These are phyloP conservation scores for Rattus rattus DNA, from an alignment of 2,113 vertebrate species.

Conservation along the genomic window DNA sequence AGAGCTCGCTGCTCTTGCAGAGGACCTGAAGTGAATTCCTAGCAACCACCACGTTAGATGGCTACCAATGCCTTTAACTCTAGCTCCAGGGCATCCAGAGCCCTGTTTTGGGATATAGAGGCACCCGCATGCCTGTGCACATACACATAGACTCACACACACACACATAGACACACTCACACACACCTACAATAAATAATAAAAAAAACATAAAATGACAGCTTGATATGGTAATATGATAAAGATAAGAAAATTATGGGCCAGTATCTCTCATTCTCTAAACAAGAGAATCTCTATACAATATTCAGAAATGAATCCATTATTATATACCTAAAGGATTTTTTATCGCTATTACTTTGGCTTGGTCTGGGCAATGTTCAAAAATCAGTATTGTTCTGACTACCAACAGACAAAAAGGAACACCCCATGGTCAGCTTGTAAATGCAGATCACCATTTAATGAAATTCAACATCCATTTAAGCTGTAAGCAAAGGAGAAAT, in stretches of 20 bases:
- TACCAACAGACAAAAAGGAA: not conserved
- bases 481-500: not conserved
- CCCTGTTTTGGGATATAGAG: not conserved
- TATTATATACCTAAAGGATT: not conserved
- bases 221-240: not conserved
- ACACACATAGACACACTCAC: not conserved
- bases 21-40: not conserved
- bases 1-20: not conserved
- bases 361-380: not conserved
- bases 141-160: not conserved
- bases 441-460: not conserved
- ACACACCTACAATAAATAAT: not conserved
- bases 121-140: not conserved
- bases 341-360: not conserved
- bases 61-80: not conserved
- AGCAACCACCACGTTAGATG: not conserved
- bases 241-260: not conserved
- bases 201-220: not conserved
- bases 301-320: not conserved
- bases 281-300: not conserved
- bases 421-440: not conserved
- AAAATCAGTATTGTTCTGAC: not conserved
- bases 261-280: not conserved
- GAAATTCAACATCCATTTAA: not conserved
- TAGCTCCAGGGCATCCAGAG: not conserved